A percentile compares a stretch with the other conserved stretches of the same genome.
Evolutionary conservation across 2,797 vertebrate genomes (phyloP).

Genomic region (Pagetopsis macropterus): DNA sequence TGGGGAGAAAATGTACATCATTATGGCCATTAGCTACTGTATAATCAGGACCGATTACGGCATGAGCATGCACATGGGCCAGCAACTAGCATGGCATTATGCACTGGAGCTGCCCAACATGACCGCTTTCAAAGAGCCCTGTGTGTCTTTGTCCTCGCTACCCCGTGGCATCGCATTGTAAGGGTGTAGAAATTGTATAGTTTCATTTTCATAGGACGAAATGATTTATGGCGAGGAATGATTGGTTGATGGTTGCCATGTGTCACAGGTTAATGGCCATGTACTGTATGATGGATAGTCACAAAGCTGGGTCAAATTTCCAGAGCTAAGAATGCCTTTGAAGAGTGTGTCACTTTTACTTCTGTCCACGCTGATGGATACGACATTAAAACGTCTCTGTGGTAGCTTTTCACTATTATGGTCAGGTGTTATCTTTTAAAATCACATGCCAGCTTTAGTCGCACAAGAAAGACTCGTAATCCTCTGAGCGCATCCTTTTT

Average conservation of each 20-base stretch:
- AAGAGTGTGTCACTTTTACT: conserved; percentile 17
- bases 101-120: conserved; percentile 9
- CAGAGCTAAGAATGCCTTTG: conserved; percentile 40
- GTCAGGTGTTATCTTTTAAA: conserved; percentile 42
- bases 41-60: conserved; percentile 89
- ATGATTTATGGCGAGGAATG: conserved; percentile 62
- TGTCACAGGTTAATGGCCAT: conserved; percentile 64
- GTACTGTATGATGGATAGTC: conserved; percentile 61
- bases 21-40: conserved; percentile 85
- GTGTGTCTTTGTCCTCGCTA: conserved; percentile 23
- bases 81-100: conserved; percentile 14
- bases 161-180: conserved; percentile 33
- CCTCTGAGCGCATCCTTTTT: conserved; percentile 34
- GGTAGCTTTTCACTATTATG: conserved; percentile 18
- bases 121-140: neutral
- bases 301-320: conserved; percentile 55
- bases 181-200: conserved; percentile 29
- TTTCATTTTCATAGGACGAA: conserved; percentile 46
- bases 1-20: conserved; percentile 87
- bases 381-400: conserved; percentile 18
- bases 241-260: conserved; percentile 52
- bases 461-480: conserved; percentile 44
- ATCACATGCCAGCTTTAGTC: conserved; percentile 39
- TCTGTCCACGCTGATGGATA: conserved; percentile 1
- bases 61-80: conserved; percentile 63